phyloP scores from a whole-genome alignment of 2,888 invertebrate genomes.

The Labia minor region DNA sequence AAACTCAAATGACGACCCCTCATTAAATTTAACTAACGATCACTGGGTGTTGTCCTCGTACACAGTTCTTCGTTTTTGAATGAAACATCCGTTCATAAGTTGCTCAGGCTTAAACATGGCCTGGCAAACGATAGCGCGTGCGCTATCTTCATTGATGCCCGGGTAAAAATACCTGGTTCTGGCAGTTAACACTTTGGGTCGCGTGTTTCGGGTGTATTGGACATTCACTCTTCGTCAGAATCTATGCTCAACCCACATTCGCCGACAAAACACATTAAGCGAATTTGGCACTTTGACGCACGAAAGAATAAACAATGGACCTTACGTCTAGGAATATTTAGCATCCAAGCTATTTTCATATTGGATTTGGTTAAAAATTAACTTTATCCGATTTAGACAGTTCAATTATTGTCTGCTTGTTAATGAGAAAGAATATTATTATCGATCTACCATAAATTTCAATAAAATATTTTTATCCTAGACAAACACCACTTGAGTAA shows the following conservation, averaged over 20 bases:
- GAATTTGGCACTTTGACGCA: neutral
- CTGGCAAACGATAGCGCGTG: neutral
- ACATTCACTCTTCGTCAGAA: neutral
- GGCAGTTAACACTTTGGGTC: neutral
- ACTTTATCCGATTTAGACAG: neutral
- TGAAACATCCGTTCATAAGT: neutral
- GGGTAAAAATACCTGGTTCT: neutral
- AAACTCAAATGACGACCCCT: neutral
- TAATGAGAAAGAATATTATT: too few species aligned
- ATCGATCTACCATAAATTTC: too few species aligned
- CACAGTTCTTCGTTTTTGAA: neutral
- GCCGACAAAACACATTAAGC: neutral
- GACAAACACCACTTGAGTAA: too few species aligned
- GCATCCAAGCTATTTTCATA: neutral
- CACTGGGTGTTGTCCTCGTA: neutral
- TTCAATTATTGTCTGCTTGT: neutral
- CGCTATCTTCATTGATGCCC: neutral
- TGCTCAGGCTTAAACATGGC: neutral
- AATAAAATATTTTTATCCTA: too few species aligned
- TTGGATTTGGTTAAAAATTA: neutral
- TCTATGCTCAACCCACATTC: neutral
- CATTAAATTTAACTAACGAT: neutral
- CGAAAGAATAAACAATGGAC: neutral
- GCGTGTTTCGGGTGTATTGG: neutral
- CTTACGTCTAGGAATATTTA: neutral